A percentile compares a stretch with the other conserved stretches of the same genome.
phyloP scores from a whole-genome alignment of 2,797 vertebrate species.

The Falco columbarius region DNA sequence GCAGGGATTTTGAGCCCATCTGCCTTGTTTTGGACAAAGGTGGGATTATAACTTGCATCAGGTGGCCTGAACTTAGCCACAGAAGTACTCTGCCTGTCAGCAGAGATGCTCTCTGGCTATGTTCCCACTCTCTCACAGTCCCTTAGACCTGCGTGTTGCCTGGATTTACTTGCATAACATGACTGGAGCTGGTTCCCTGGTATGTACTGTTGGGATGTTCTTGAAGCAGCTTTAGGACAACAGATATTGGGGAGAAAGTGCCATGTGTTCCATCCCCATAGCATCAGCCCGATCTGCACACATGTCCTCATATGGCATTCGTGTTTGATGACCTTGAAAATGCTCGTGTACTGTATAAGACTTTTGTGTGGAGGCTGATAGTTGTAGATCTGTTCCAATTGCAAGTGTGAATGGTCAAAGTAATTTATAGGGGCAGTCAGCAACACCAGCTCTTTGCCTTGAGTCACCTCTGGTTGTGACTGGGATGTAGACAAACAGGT shows the following conservation, averaged over 20 bases:
- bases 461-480: not conserved
- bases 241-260: not conserved
- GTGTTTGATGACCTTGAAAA: not conserved
- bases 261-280: not conserved
- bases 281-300: not conserved
- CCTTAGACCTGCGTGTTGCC: not conserved
- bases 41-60: not conserved
- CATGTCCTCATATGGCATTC: not conserved
- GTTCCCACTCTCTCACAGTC: not conserved
- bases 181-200: not conserved
- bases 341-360: not conserved
- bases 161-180: not conserved
- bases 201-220: not conserved
- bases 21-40: slow-evolving; percentile 13
- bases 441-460: not conserved
- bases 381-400: not conserved
- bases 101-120: not conserved
- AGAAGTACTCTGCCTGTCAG: not conserved
- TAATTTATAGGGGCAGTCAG: not conserved
- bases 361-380: not conserved
- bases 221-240: not conserved
- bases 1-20: not conserved
- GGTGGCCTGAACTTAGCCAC: not conserved
- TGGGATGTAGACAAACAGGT: not conserved
- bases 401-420: not conserved